Evolutionary conservation across 2,888 invertebrate genomes (phyloP), one percentile per base, ranked within the genome.

Genomic region (Chloromyia formosa): DNA sequence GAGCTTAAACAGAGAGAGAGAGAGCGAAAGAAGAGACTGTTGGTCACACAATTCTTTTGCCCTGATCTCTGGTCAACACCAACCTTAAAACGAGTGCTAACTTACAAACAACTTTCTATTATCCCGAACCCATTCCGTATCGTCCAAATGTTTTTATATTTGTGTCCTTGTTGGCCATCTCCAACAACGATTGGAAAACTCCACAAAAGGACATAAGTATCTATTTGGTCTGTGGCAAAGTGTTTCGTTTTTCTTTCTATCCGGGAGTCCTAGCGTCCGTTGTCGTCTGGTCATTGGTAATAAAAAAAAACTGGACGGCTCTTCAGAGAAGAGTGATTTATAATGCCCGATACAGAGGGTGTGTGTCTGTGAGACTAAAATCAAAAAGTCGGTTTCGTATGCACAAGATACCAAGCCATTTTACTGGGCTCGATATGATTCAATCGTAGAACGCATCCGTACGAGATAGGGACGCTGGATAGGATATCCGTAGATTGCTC

Each of bases 281-380:
- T 7, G 7, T 35, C 27, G 27, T 4, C 27, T 2, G 27, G 7
- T 7, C 3, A 35, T 7, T 35, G 7, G 27, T 7, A 2, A 7
- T 69, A 71, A 53, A 69, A 69, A 71, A 71, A 35, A 35, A 4
- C 27, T 7, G 56, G 58, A 71, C 71, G 18, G n/a, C 71, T 69
- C 54, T 40, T 16, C 58, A 4, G 22, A 66, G 14, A 49, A 53
- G 71, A 71, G 71, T 71, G 71, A 71, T 71, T 71, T 71, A 71
- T 71, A 27, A 12, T 14, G 27, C 27, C 27, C 2, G 27, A 35
- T n/a, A n/a, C n/a, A n/a, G n/a, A n/a, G n/a, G n/a, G n/a, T n/a
- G n/a, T n/a, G n/a, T n/a, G n/a, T n/a, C n/a, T n/a, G n/a, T n/a
- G n/a, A n/a, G n/a, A n/a, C n/a, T n/a, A n/a, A 35, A 35, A 35